Conservation (phyloP, 2,113 vertebrate species). For the Cercopithecus mona region DNA sequence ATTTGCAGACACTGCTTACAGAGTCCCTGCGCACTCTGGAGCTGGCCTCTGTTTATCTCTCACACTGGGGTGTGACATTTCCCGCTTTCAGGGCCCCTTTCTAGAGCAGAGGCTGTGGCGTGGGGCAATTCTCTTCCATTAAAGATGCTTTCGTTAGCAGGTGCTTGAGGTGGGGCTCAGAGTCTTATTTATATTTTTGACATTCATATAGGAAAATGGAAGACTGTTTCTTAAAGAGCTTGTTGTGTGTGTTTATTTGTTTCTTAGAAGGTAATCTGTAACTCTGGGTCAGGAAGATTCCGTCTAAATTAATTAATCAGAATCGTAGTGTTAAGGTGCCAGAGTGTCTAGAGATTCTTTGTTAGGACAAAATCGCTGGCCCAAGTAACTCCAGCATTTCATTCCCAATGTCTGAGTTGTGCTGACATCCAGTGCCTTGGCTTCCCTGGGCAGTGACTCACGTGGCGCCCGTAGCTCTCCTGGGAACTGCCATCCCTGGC, state of each 20-base stretch:
- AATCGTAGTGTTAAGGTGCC: not conserved
- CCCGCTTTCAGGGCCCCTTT: slow-evolving; percentile 87
- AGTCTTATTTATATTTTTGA: slow-evolving; percentile 68
- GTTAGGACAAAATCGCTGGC: accelerated
- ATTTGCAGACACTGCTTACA: slow-evolving; percentile 90
- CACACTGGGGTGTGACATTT: slow-evolving; percentile 89
- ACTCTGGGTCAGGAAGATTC: not conserved
- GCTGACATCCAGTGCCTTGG: not conserved
- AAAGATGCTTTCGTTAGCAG: slow-evolving; percentile 77
- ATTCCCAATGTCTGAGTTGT: accelerated
- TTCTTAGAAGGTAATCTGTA: not conserved
- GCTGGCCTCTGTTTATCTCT: slow-evolving; percentile 86
- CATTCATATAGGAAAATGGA: slow-evolving; percentile 72
- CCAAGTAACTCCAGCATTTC: too few relatives aligned
- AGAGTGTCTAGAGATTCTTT: not conserved
- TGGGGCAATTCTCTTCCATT: slow-evolving; percentile 84
- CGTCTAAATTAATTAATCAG: not conserved
- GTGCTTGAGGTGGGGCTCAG: slow-evolving; percentile 57
- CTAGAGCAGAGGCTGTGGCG: slow-evolving; percentile 83
- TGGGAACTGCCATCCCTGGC: too few relatives aligned
- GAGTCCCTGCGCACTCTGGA: slow-evolving; percentile 79
- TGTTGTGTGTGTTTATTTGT: not conserved
- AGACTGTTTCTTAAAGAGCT: not conserved
- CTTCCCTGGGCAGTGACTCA: not conserved
- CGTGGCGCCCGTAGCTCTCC: not conserved